Evolutionary conservation across 2,113 vertebrate species (phyloP), one percentile per base, ranked within the genome.

Genomic region (Centropus unirufus): DNA sequence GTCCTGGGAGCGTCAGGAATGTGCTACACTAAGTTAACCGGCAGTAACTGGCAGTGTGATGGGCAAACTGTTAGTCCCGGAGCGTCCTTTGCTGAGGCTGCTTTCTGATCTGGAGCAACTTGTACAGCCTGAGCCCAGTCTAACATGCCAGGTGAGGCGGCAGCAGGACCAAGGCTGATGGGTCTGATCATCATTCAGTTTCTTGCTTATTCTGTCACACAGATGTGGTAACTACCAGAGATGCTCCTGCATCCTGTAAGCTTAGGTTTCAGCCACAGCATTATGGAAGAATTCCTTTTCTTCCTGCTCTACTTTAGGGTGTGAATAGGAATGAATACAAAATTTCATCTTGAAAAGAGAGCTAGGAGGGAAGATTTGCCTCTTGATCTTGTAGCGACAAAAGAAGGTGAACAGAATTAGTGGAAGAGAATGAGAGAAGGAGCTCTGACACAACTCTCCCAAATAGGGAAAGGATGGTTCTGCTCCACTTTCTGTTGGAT

Each of bases 401-500:
- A 87, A 59, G 27, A 70, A 72, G 19, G 21, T 14, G n/a, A 59
- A 36, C 17, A 8, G 47, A 75, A 8, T 40, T 26, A 55, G 8
- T 30, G 19, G 39, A 87, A 68, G 34, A 59, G 76, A 54, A 57
- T 0, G 2, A 76, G 57, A 55, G 78, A 91, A 87, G 23, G 76
- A 90, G 36, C 59, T 62, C 18, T 90, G 42, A 49, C 0, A 1
- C 0, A 1, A 12, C 44, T 91, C 58, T 91, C 63, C 55, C 75
- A 90, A 92, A 92, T 83, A 90, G 0, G 0, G 46, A 59, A 58
- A 47, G 85, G 72, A 24, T 0, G 1, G 27, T 88, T 90, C 88
- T 93, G 79, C 85, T 95, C 79, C 85, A 75, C 79, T 72, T 94
- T 92, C 79, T 81, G 32, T 93, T 75, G 76, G 42, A 19, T 2